Evolutionary conservation across 2,888 invertebrate species (phyloP).

Genomic region (Leucophenga maculata): DNA sequence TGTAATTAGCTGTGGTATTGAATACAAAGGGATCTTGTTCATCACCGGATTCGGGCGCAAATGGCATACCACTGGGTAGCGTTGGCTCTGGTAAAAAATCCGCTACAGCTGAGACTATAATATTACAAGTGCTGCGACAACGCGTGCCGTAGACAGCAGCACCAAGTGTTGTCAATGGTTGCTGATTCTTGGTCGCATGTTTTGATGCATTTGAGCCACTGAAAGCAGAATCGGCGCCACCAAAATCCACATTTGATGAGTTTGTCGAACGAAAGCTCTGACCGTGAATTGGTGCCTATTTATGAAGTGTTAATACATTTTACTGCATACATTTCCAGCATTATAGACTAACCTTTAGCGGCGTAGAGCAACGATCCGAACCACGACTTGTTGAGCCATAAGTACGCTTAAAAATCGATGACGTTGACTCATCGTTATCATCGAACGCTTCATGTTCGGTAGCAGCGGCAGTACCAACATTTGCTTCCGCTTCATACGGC

Average conservation of each 20-base stretch:
- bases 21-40: conserved; percentile 67
- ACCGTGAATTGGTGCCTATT: conserved; percentile 35
- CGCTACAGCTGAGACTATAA: conserved; percentile 75
- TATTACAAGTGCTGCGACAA: conserved; percentile 81
- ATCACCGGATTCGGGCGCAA: conserved; percentile 48
- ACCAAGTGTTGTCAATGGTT: conserved; percentile 27
- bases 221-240: conserved; percentile 67
- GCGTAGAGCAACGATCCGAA: conserved; percentile 58
- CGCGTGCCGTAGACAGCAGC: conserved; percentile 62
- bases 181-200: conserved; percentile 37
- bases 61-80: background rate
- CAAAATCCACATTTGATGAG: conserved; percentile 74
- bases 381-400: conserved; percentile 65
- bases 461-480: background rate
- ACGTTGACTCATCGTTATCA: conserved; percentile 35
- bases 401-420: conserved; percentile 30
- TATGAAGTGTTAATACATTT: background rate
- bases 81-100: conserved; percentile 49
- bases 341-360: conserved; percentile 42
- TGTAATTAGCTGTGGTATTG: conserved; percentile 63
- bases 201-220: conserved; percentile 73
- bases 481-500: conserved; percentile 65
- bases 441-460: conserved; percentile 12
- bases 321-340: conserved; percentile 19
- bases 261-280: conserved; percentile 70